A percentile compares a stretch with the other conserved stretches of the same genome.
phyloP scores from a whole-genome alignment of 2,797 vertebrate genomes.

The Myiothlypis chrysogaster region DNA sequence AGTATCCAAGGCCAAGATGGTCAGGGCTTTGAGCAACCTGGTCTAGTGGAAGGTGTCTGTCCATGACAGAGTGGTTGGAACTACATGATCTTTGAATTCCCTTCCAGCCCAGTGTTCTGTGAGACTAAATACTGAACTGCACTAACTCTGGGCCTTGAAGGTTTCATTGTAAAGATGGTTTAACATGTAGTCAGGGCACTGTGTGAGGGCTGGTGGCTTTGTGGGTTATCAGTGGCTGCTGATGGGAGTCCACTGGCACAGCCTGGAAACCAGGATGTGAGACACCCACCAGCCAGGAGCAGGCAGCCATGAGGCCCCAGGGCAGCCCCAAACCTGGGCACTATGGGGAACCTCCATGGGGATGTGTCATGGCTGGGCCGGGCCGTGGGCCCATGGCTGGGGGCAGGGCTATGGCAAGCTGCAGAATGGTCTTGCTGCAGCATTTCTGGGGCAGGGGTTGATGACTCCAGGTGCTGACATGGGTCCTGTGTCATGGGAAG shows the following conservation, averaged over 20 bases:
- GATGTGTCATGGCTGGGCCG: background rate
- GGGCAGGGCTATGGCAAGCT: background rate
- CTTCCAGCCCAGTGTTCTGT: background rate
- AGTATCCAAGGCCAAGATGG: background rate
- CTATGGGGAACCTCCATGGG: background rate
- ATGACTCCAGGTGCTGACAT: accelerated
- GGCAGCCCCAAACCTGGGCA: background rate
- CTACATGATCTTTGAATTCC: background rate
- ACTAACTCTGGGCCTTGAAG: background rate
- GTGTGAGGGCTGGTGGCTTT: background rate
- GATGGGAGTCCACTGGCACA: background rate
- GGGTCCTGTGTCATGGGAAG: background rate
- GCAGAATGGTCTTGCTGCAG: background rate
- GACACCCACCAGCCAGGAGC: background rate
- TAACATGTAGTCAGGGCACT: accelerated
- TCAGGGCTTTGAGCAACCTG: background rate
- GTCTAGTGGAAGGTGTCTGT: accelerated
- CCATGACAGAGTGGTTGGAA: background rate
- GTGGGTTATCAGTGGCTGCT: accelerated
- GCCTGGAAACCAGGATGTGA: background rate
- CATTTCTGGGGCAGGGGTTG: background rate
- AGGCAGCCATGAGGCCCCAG: too few relatives aligned
- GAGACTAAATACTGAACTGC: background rate
- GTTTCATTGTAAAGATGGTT: background rate
- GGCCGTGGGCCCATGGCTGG: accelerated